A percentile compares a stretch with the other conserved stretches of the same genome.
Evolutionary conservation across 2,113 vertebrate genomes (phyloP).

Genomic region (Gulo gulo): DNA sequence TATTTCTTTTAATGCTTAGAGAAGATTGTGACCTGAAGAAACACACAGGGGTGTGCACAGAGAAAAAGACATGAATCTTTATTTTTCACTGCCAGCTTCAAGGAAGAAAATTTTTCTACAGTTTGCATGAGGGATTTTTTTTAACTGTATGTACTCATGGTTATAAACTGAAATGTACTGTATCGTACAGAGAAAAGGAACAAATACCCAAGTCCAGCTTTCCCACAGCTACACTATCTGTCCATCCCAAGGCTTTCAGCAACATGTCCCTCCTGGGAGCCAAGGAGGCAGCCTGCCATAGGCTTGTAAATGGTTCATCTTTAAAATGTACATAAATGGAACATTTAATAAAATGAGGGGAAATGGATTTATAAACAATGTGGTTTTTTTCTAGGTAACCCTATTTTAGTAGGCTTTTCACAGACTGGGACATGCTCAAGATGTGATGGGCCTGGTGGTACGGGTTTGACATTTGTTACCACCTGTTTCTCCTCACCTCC

Average conservation of each 20-base stretch:
- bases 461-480: conserved; percentile 20
- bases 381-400: conserved; percentile 61
- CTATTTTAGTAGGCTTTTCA: conserved; percentile 53
- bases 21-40: conserved; percentile 43
- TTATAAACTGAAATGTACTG: conserved; percentile 69
- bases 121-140: conserved; percentile 82
- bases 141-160: conserved; percentile 71
- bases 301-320: conserved; percentile 82
- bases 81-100: conserved; percentile 86
- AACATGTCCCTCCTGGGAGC: conserved; percentile 58
- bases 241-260: conserved; percentile 70
- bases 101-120: conserved; percentile 81
- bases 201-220: conserved; percentile 43
- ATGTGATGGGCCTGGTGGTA: conserved; percentile 11
- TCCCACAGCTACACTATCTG: conserved; percentile 60
- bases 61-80: conserved; percentile 73
- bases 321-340: conserved; percentile 82
- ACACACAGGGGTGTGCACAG: conserved; percentile 71
- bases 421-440: conserved; percentile 41
- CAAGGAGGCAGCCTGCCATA: conserved; percentile 73
- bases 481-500: not conserved
- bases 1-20: conserved; percentile 57
- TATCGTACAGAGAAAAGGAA: conserved; percentile 51
- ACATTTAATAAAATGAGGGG: conserved; percentile 83
- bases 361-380: conserved; percentile 82